Evolutionary conservation across 2,888 invertebrate species (phyloP).

Genomic region (Ormyrus pomaceus): DNA sequence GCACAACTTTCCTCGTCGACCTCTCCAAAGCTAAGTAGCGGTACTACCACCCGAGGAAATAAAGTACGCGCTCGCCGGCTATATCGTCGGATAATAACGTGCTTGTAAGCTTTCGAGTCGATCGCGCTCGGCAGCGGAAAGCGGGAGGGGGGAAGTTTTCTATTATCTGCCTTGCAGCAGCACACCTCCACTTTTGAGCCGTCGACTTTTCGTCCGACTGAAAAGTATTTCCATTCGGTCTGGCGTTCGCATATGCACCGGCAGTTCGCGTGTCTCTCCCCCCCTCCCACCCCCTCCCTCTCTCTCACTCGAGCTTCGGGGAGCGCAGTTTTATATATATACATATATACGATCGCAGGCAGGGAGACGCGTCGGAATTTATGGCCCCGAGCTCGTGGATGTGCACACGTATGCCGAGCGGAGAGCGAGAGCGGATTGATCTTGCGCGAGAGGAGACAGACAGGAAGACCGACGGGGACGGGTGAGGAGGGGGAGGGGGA

Average conservation of each 20-base stretch:
- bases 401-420: no score
- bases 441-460: constrained; percentile 21
- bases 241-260: neutral
- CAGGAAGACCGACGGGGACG: neutral
- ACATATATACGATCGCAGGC: neutral
- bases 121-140: constrained; percentile 3
- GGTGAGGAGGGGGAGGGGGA: neutral
- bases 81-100: constrained; percentile 26
- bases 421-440: constrained; percentile 26
- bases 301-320: neutral
- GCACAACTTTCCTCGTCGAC: no score
- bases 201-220: no score
- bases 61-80: neutral
- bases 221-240: neutral
- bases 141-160: neutral
- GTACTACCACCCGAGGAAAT: no score
- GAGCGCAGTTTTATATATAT: neutral
- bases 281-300: neutral
- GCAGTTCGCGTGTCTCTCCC: constrained; percentile 7
- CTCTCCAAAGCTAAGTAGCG: no score
- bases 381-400: constrained; percentile 29
- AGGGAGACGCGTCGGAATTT: constrained; percentile 30
- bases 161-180: constrained; percentile 18
- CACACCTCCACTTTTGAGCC: neutral
- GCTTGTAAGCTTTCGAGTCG: constrained; percentile 36